A percentile compares a stretch with the other conserved stretches of the same genome.
phyloP scores from a whole-genome alignment of 2,113 vertebrate species.

The Aptenodytes patagonicus region DNA sequence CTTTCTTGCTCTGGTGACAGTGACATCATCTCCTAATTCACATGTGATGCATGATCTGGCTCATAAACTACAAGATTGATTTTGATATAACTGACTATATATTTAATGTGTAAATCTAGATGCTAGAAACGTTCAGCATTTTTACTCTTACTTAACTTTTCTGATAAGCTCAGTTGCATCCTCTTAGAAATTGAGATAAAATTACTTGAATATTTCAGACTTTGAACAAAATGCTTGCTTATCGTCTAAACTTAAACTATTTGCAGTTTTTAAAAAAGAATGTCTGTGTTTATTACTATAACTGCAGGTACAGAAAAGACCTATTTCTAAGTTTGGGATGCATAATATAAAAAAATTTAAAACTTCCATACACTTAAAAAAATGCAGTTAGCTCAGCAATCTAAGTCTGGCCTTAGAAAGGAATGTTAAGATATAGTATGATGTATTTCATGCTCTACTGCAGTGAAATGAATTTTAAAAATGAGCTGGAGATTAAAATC shows the following conservation, averaged over 20 bases:
- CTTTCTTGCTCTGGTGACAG: not conserved
- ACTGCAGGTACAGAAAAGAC: not conserved
- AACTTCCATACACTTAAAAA: not conserved
- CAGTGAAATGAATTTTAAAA: not conserved
- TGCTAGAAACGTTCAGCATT: not conserved
- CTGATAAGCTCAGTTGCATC: not conserved
- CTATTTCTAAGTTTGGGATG: not conserved
- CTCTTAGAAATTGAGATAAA: not conserved
- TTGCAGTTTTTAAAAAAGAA: not conserved
- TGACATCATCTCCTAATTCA: not conserved
- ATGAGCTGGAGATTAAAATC: not conserved
- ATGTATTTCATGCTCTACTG: not conserved
- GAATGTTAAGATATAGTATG: not conserved
- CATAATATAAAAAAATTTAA: not conserved
- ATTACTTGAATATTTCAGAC: not conserved
- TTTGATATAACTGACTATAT: not conserved
- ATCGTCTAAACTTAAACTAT: not conserved
- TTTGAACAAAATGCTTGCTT: not conserved
- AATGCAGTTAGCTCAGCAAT: not conserved
- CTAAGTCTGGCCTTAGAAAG: not conserved
- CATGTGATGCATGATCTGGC: not conserved
- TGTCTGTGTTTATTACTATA: not conserved
- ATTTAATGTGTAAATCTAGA: not conserved
- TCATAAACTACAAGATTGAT: not conserved
- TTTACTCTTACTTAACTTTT: not conserved